Conservation (phyloP, 2,113 vertebrate genomes). For the Lathamus discolor region DNA sequence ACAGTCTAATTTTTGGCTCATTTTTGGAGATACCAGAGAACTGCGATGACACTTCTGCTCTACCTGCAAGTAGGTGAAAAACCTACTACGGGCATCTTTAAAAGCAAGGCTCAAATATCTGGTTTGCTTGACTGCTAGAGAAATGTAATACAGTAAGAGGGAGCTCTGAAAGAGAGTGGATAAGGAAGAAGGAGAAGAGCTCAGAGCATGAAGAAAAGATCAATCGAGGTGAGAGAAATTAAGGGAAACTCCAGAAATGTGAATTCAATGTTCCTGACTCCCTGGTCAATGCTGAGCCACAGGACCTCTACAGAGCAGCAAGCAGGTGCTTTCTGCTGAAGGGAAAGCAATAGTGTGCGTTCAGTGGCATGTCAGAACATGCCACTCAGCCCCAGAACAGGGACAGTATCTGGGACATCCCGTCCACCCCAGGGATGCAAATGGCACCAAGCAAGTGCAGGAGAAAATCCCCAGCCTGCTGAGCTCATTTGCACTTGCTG, state of each 20-base stretch:
- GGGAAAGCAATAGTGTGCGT: rapidly evolving
- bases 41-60: neutral
- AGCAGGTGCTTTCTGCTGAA: neutral
- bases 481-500: neutral
- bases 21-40: neutral
- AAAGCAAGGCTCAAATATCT: neutral
- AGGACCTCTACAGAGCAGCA: neutral
- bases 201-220: neutral
- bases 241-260: neutral
- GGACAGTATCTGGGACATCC: neutral
- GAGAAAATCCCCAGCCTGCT: neutral
- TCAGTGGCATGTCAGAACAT: neutral
- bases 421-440: neutral
- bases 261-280: neutral
- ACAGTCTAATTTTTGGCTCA: neutral
- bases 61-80: neutral
- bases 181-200: neutral
- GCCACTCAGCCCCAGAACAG: rapidly evolving
- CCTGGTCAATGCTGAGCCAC: rapidly evolving
- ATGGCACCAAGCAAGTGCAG: neutral
- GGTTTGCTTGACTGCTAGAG: neutral
- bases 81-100: rapidly evolving
- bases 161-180: rapidly evolving
- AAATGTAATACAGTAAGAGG: neutral
- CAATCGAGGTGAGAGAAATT: neutral